These are phyloP conservation scores for Papilio elwesi DNA, from an alignment of 2,888 invertebrate genomes.

Conservation along the genomic window DNA sequence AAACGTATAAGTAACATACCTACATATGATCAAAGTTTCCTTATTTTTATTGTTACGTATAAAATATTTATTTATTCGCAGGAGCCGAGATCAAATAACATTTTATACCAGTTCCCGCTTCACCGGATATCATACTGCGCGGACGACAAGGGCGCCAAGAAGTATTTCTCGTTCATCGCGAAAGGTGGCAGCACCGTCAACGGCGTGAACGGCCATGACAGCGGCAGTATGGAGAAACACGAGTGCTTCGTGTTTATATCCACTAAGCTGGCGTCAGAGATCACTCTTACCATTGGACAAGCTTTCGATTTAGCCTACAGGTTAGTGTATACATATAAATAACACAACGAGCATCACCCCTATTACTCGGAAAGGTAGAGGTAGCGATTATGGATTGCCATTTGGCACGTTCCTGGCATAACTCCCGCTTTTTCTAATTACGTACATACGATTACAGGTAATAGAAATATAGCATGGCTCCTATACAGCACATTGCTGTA, in stretches of 20 bases:
- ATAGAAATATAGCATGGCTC: too few relatives aligned
- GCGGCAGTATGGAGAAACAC: slow-evolving; percentile 87
- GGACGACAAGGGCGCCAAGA: slow-evolving; percentile 98
- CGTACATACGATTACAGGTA: too few relatives aligned
- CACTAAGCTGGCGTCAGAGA: slow-evolving; percentile 98
- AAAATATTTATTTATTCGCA: slow-evolving; percentile 59
- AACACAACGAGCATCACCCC: not conserved
- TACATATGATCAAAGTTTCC: too few relatives aligned
- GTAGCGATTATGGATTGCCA: too few relatives aligned
- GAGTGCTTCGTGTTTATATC: slow-evolving; percentile 99
- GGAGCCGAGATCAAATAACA: slow-evolving; percentile 90
- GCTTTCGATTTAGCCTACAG: slow-evolving; percentile 99
- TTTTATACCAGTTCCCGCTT: slow-evolving; percentile 97
- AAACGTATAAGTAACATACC: too few relatives aligned
- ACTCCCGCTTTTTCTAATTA: too few relatives aligned
- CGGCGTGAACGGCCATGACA: slow-evolving; percentile 75
- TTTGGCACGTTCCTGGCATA: too few relatives aligned
- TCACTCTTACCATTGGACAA: slow-evolving; percentile 98
- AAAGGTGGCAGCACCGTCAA: slow-evolving; percentile 83
- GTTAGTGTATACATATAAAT: slow-evolving; percentile 56
- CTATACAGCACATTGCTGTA: too few relatives aligned
- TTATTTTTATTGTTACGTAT: too few relatives aligned
- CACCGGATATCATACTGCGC: slow-evolving; percentile 99
- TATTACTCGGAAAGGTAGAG: not conserved
- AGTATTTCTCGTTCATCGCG: slow-evolving; percentile 98